Base-by-base conservation (phyloP, 1,140 invertebrate species). In the Caenorhabditis latens region DNA sequence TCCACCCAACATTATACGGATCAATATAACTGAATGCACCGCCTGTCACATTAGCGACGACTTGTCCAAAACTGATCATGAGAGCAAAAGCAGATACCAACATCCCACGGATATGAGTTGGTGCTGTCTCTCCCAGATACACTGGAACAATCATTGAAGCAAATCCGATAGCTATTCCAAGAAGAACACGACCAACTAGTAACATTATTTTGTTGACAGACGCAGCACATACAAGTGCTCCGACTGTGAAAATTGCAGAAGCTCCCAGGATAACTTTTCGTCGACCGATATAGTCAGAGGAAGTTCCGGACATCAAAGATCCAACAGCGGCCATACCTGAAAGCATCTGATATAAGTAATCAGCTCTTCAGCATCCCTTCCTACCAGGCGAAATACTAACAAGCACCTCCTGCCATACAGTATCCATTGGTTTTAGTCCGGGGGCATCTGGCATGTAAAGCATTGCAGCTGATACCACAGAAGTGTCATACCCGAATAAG, bases 401-500 rank as follows among this genome's bases (percentile, higher is more conserved):
- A 6, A 88, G 67, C 43, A 88, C 57, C 53, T 88, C 88, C 50
- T 88, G 63, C 88, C 88, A 88, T 46, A 84, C 58, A 71, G 90
- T 88, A 42, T 63, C 89, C 86, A 90, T 84, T 8, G 90, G 89
- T 32, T 85, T 85, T 84, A 91, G 89, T 13, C 83, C 84, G 2
- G 21, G 16, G 61, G 86, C 89, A 50, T 90, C 84, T 21, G 65
- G 84, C 87, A 88, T 94, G 90, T 95, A 93, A 21, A 95, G 92
- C 94, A 95, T 94, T 19, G 95, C 94, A 5, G 94, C 94, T 0
- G 94, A 95, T 13, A 95, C 94, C 42, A 95, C 94, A 6, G 95
- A 95, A 0, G 95, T 95, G 88, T 95, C 95, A 92, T 95, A 95
- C 42, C 95, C 95, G 90, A 95, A 95, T 8, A 95, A 93, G 90